A percentile compares a stretch with the other conserved stretches of the same genome.
Evolutionary conservation across 1,140 invertebrate genomes (phyloP).

Genomic region (Anagrus nilaparvatae): DNA sequence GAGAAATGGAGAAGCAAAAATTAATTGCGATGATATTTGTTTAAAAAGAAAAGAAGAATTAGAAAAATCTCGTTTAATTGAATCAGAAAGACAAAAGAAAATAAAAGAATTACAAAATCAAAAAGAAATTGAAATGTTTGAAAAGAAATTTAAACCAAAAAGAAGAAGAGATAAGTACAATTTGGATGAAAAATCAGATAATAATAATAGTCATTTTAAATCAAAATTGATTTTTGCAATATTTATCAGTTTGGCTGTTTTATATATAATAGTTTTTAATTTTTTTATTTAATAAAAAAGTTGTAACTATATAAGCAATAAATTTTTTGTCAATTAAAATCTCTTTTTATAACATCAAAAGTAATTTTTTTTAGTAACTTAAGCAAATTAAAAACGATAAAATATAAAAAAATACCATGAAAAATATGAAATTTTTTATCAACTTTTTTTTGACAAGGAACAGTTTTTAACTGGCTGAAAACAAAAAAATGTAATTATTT

Average conservation of each 20-base stretch:
- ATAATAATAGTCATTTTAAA: constrained; percentile 1
- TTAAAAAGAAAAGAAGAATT: constrained; percentile 45
- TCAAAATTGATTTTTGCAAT: constrained; percentile 3
- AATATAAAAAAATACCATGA: background rate
- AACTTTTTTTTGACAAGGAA: background rate
- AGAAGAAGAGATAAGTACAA: constrained; percentile 41
- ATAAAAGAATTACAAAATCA: constrained; percentile 56
- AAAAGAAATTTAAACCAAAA: constrained; percentile 57
- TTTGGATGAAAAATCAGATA: constrained; percentile 1
- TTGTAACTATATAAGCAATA: background rate
- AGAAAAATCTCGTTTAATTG: constrained; percentile 40
- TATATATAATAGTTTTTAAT: too few species aligned
- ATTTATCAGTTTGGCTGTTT: too few species aligned
- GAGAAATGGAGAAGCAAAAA: constrained; percentile 38
- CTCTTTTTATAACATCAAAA: too few species aligned
- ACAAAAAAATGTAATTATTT: constrained; percentile 14
- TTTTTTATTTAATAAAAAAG: constrained; percentile 1
- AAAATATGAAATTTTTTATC: background rate
- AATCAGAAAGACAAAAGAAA: constrained; percentile 44
- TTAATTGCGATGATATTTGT: constrained; percentile 56
- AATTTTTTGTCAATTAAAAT: too few species aligned
- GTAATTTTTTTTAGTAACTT: background rate
- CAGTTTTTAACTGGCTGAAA: background rate
- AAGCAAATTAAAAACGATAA: background rate
- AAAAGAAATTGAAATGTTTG: constrained; percentile 59